phyloP scores from a whole-genome alignment of 1,140 invertebrate species.

The Ptiloglossa arizonensis region DNA sequence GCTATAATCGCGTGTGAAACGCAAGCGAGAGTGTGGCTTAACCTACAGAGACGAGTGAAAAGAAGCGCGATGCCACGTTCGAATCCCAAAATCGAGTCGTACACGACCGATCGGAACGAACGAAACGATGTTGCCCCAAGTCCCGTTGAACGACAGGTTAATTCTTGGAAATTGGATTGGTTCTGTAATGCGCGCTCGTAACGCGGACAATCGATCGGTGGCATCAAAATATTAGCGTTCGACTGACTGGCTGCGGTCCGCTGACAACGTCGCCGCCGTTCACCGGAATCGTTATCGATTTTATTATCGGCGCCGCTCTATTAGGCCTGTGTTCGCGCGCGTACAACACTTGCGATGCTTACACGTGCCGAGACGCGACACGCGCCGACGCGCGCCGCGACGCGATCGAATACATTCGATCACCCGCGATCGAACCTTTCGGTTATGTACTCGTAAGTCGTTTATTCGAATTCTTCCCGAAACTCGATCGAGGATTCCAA shows the following conservation, averaged over 20 bases:
- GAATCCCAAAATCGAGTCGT: neutral
- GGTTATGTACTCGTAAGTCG: no score
- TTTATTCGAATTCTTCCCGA: no score
- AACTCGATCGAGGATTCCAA: no score
- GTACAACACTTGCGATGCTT: neutral
- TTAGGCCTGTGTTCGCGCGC: neutral
- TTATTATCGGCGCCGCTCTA: constrained; percentile 35
- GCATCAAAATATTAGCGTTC: constrained; percentile 44
- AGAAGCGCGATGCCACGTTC: neutral
- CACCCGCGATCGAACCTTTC: neutral
- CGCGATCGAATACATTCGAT: constrained; percentile 18
- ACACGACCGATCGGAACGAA: neutral
- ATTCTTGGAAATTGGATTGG: constrained; percentile 31
- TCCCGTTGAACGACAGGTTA: neutral
- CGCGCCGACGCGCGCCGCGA: neutral
- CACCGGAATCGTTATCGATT: constrained; percentile 37
- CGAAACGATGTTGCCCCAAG: neutral
- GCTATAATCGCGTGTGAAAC: no score
- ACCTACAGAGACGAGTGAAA: no score
- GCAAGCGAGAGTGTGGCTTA: no score
- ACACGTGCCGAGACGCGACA: neutral
- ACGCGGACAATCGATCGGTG: constrained; percentile 32
- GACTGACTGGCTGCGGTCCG: constrained; percentile 12
- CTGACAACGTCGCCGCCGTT: constrained; percentile 26
- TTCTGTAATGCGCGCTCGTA: constrained; percentile 21